phyloP scores from a whole-genome alignment of 2,797 vertebrate species.

The Bradypus variegatus region DNA sequence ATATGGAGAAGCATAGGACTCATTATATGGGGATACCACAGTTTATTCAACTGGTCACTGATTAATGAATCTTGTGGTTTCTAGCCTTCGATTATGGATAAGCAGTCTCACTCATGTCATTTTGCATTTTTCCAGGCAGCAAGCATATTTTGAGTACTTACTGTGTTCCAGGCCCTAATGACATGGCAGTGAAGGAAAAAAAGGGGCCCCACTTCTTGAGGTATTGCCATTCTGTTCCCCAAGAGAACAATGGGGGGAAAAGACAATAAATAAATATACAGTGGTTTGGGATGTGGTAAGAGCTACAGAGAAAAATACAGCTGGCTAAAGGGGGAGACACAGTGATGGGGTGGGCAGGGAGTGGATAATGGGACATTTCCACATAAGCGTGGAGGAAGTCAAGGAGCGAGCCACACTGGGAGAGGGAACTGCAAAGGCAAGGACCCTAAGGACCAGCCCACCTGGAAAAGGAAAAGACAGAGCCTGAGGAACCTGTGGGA shows the following conservation, averaged over 20 bases:
- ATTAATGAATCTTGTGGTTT: background rate
- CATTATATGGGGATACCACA: background rate
- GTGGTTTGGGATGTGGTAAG: too few relatives aligned
- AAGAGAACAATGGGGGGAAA: background rate
- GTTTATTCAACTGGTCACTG: background rate
- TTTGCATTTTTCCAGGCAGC: background rate
- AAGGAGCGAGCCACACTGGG: background rate
- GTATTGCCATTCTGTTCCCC: background rate
- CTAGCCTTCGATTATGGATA: background rate
- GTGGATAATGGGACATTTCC: background rate
- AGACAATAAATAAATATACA: background rate
- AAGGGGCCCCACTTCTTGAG: background rate
- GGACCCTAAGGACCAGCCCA: background rate
- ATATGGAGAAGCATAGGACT: too few relatives aligned
- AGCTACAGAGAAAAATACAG: background rate
- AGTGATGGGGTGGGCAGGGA: fast-evolving
- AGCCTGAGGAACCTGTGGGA: too few relatives aligned
- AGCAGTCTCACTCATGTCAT: too few relatives aligned
- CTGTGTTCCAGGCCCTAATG: background rate
- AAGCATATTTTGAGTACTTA: background rate
- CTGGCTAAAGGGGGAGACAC: too few relatives aligned
- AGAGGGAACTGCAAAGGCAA: background rate
- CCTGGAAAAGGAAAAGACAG: fast-evolving
- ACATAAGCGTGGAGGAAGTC: background rate
- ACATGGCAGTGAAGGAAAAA: too few relatives aligned